Percentiles rank a stretch among this genome's conserved stretches.
Conservation (phyloP, 2,113 vertebrate genomes). For the human region DNA sequence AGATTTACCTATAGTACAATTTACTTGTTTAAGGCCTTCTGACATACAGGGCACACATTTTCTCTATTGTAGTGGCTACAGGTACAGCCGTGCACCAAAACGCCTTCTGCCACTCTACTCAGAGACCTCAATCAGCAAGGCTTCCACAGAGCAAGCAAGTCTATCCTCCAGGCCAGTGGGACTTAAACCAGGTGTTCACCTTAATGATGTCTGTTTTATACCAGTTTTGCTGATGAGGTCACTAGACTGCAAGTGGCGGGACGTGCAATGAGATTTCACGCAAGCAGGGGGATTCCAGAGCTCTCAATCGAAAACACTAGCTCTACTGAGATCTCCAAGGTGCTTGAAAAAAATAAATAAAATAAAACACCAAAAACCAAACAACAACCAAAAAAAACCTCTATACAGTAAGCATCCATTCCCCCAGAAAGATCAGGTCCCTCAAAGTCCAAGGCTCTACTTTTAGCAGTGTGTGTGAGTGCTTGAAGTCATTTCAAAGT, state of each 20-base stretch:
- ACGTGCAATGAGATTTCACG: rapidly evolving
- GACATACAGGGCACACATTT: not conserved
- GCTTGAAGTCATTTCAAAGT: rapidly evolving
- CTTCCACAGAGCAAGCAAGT: not conserved
- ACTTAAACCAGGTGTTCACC: not conserved
- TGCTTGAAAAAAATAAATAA: not conserved
- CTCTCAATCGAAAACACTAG: not conserved
- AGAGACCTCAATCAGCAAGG: rapidly evolving
- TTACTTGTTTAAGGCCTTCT: not conserved
- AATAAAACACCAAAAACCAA: too few species aligned
- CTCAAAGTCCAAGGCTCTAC: rapidly evolving
- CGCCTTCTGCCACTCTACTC: not conserved
- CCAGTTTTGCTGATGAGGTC: not conserved
- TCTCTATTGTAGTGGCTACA: not conserved
- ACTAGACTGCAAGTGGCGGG: too few species aligned
- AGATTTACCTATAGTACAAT: too few species aligned
- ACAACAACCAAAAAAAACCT: not conserved
- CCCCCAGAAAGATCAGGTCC: rapidly evolving
- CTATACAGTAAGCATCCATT: not conserved
- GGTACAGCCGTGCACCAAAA: rapidly evolving
- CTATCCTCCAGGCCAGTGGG: not conserved
- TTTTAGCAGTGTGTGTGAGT: not conserved
- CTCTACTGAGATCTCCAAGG: not conserved
- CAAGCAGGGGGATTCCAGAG: rapidly evolving
- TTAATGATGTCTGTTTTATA: not conserved